A percentile compares a stretch with the other conserved stretches of the same genome.
phyloP scores from a whole-genome alignment of 2,113 vertebrate genomes.

The Desmodus rotundus region DNA sequence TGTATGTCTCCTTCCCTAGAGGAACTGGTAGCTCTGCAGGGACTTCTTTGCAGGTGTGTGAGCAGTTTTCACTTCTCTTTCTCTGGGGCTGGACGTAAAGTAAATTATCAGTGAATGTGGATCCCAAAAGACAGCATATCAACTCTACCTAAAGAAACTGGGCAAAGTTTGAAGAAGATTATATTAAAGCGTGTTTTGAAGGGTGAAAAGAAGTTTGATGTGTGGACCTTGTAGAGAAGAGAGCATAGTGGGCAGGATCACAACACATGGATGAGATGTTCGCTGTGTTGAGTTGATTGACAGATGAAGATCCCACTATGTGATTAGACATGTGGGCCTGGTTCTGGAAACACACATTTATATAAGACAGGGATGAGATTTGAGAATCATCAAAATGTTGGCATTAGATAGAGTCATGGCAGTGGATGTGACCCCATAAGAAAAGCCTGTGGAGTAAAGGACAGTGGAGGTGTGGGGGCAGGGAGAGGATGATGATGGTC shows the following conservation, averaged over 20 bases:
- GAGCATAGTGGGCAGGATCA: background rate
- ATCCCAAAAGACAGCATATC: background rate
- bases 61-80: background rate
- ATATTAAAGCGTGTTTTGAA: background rate
- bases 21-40: background rate
- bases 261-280: background rate
- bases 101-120: background rate
- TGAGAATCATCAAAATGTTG: background rate
- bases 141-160: background rate
- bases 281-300: background rate
- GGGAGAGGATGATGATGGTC: background rate
- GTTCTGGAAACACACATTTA: background rate
- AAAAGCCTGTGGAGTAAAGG: background rate
- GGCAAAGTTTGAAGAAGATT: background rate
- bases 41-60: background rate
- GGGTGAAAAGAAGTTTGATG: background rate
- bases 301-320: background rate
- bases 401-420: background rate
- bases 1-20: background rate
- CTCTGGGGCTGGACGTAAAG: background rate
- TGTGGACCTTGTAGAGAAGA: background rate
- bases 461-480: background rate
- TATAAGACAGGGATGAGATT: background rate
- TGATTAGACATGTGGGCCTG: background rate
- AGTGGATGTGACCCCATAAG: background rate